Evolutionary conservation across 2,797 vertebrate genomes (phyloP), one percentile per base, ranked within the genome.

Genomic region (Moxostoma hubbsi): DNA sequence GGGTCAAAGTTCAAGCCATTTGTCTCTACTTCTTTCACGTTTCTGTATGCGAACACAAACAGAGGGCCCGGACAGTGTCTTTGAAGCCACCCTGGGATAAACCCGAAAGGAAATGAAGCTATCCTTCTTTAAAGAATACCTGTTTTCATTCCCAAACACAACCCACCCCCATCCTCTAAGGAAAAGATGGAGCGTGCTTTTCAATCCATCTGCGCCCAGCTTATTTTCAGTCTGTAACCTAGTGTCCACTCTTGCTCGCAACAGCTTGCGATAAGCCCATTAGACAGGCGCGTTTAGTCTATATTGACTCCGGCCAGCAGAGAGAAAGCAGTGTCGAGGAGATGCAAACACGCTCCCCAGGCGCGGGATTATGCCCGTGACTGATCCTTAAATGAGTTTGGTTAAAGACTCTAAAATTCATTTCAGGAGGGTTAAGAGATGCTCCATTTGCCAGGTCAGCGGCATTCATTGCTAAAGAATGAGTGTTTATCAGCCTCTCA

Each of bases 351-450:
- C 87, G 83, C 86, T 79, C 87, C 83, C 90, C 73, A 77, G 47
- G 74, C 86, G 87, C 87, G 73, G 92, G 93, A 92, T 93, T 94
- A 89, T 82, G 80, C 84, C 90, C 86, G 87, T 73, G 85, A 93
- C 93, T 94, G 94, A 94, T 94, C 93, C 92, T 87, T 93, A 93
- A 93, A 94, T 94, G 93, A 94, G 93, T 94, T 93, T 93, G 92
- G 85, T 90, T 92, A 91, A 94, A 93, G 92, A 90, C 61, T 83
- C 87, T 85, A 87, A 92, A 94, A 93, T 93, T 95, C 90, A 94
- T 95, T 94, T 94, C 88, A 90, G 91, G 86, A 89, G 94, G 89
- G 92, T 95, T 93, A 94, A 87, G 75, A 86, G 68, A 88, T 51
- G 90, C 89, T 90, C 90, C 90, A 91, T 94, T 94, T 94, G 57